Evolutionary conservation across 1,140 invertebrate genomes (phyloP).

Genomic region (Magallana angulata): DNA sequence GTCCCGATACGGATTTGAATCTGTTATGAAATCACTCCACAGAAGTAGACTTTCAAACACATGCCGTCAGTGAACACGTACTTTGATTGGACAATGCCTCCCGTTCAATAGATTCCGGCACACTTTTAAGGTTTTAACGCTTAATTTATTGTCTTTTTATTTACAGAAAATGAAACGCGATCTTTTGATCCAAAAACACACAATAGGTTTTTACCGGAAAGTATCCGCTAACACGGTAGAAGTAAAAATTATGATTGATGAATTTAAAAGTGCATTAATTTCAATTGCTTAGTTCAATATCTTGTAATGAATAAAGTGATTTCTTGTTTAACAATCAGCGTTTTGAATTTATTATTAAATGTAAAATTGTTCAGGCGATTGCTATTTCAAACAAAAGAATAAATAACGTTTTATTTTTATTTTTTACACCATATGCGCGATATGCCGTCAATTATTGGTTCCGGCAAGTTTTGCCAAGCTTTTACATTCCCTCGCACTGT

Average conservation of each 20-base stretch:
- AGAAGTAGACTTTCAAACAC: background rate
- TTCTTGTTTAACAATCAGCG: background rate
- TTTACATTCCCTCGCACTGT: slow-evolving; percentile 8
- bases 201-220: slow-evolving; percentile 6
- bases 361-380: background rate
- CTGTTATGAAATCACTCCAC: background rate
- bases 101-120: slow-evolving; percentile 12
- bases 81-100: background rate
- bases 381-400: background rate
- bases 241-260: background rate
- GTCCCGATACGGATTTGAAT: slow-evolving; percentile 6
- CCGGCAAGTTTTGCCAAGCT: background rate
- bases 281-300: background rate
- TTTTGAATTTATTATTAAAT: no score
- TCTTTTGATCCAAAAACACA: background rate
- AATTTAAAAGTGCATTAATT: background rate
- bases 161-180: slow-evolving; percentile 29
- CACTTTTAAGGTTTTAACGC: slow-evolving; percentile 7
- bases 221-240: background rate
- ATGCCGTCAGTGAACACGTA: background rate
- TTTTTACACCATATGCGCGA: background rate
- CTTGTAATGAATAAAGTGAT: background rate
- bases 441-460: slow-evolving; percentile 1
- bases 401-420: background rate
- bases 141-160: slow-evolving; percentile 21